Percentiles rank a stretch among this genome's conserved stretches.
Conservation (phyloP, 1,140 invertebrate species). For the Hirudo medicinalis region DNA sequence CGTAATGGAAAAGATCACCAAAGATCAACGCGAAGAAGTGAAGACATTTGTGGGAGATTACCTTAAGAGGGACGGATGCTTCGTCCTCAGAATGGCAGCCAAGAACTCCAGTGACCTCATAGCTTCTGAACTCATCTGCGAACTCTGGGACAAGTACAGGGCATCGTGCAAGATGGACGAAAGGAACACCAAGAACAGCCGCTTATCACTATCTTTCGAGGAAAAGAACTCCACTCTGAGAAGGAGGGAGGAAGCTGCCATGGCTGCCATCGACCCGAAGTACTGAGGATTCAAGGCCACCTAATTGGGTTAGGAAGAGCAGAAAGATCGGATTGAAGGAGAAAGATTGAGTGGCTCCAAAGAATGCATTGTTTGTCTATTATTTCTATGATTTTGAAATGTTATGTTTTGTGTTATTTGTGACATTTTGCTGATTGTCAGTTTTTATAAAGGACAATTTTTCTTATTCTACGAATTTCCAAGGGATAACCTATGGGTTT, state of each 20-base stretch:
- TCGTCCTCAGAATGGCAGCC: constrained; percentile 14
- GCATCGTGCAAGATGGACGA: neutral
- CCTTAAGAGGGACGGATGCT: constrained; percentile 14
- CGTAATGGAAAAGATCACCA: constrained; percentile 10
- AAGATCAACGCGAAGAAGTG: neutral
- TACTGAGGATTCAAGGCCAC: too few species aligned
- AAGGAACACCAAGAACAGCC: neutral
- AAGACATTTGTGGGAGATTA: constrained; percentile 14
- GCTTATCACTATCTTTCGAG: neutral
- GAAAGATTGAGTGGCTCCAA: too few species aligned
- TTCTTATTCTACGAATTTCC: too few species aligned
- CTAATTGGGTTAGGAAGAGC: too few species aligned
- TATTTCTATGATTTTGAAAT: too few species aligned
- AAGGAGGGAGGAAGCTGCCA: neutral
- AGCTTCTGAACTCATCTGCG: constrained; percentile 18
- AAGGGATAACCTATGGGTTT: too few species aligned
- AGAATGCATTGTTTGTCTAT: too few species aligned
- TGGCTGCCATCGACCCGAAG: neutral
- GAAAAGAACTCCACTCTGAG: neutral
- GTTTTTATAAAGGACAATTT: too few species aligned
- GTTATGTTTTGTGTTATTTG: too few species aligned
- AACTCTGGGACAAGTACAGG: constrained; percentile 17
- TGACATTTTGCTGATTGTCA: too few species aligned
- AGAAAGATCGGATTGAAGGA: too few species aligned
- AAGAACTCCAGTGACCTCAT: constrained; percentile 18